Evolutionary conservation across 2,113 vertebrate species (phyloP), one percentile per base, ranked within the genome.

Genomic region (Merops nubicus): DNA sequence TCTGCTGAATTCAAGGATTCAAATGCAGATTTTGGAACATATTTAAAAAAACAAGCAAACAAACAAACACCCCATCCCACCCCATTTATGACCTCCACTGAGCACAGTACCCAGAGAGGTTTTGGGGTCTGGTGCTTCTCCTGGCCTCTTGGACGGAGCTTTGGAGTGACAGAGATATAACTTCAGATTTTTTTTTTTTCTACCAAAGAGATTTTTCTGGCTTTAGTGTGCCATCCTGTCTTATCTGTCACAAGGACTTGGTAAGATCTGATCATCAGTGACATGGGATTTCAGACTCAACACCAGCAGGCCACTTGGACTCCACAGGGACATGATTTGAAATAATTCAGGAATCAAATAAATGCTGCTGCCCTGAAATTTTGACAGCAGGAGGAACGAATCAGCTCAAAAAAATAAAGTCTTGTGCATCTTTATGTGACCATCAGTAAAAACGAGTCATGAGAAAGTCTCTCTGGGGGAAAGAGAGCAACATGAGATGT

Each of bases 231-330:
- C 11, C 8, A 9, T 54, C 31, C 28, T 74, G 4, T 26, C 56
- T 68, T 28, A 38, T 16, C 60, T 38, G 11, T 22, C 51, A 29
- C 9, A 26, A 63, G 42, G 42, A 36, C 28, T 8, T 38, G 25
- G 9, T 70, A 48, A 67, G 47, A 34, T 87, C 60, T 48, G 23
- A 13, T n/a, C 29, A 4, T 7, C 0, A 2, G 5, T 82, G 47
- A 54, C 19, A 8, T 21, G 14, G 51, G 6, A 64, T 84, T 84
- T 69, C 68, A 62, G 34, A 21, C 5, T 47, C 19, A 20, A 33
- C 0, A 2, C 13, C 34, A 7, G 6, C 0, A 0, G 40, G 42
- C 34, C 57, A n/a, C 29, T 62, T 1, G 2, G 62, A 11, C 19
- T 18, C 36, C 29, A 3, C 23, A n/a, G 38, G 18, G 48, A 72